Conservation (phyloP, 2,797 vertebrate species). For the Rhynchonycteris naso region DNA sequence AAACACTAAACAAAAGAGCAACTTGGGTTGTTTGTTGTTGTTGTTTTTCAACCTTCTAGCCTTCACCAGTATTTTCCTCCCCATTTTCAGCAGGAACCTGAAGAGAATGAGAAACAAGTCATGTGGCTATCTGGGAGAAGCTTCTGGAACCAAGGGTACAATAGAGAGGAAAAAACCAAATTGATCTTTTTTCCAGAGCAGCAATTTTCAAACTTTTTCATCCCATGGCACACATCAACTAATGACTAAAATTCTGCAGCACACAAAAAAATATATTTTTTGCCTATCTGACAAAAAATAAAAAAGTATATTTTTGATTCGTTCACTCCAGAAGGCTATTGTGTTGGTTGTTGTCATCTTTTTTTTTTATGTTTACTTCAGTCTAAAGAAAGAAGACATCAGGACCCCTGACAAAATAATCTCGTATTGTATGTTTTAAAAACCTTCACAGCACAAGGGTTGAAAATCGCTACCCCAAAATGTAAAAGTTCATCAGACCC, state of each 20-base stretch:
- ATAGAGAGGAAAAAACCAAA: neutral
- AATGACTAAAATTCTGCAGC: no score
- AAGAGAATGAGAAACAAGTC: neutral
- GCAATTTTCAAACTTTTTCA: neutral
- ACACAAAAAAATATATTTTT: no score
- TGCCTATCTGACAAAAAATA: neutral
- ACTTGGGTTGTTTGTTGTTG: neutral
- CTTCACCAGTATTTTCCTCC: neutral
- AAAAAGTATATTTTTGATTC: neutral
- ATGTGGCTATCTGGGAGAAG: neutral
- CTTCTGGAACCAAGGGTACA: conserved; percentile 8
- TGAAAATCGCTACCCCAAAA: neutral
- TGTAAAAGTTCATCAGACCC: neutral
- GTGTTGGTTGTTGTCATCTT: neutral
- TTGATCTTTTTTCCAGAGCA: neutral
- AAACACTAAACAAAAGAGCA: neutral
- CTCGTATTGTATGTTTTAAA: neutral
- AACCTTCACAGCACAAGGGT: neutral
- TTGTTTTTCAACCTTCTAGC: neutral
- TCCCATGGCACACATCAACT: neutral
- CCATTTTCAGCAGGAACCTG: neutral
- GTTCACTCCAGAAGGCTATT: neutral
- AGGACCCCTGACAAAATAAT: neutral
- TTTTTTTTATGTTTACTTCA: neutral
- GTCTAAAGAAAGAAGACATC: neutral